Base-by-base conservation (phyloP, 2,888 invertebrate species). In the Pristionchus arcanus region DNA sequence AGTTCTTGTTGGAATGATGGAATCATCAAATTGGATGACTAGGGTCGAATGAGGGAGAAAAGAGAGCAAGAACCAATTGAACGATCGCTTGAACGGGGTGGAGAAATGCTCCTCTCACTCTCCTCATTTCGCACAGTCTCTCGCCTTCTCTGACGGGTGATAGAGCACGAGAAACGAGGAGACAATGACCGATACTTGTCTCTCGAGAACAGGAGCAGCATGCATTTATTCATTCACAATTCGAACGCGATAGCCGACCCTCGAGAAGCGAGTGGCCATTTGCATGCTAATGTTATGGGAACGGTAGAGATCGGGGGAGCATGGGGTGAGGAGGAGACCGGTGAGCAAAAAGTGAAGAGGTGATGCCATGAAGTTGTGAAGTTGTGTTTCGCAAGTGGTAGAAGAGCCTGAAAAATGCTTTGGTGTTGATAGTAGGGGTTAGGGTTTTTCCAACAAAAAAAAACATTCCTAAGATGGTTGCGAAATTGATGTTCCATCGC, bases 281-380 rank as follows among this genome's bases (percentile, higher is more conserved):
- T 81, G 81, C 42, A 81, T 81, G 53, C 81, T 81, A 81, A 81
- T 81, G 81, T 81, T 49, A 81, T 81, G 81, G 81, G 81, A 81
- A 81, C 81, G 81, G 81, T 81, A 81, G 81, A 81, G 63, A 25
- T 49, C 13, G 81, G n/a, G 49, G 25, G 28, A 81, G 81, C 42
- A 42, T n/a, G 42, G 25, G 42, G 25, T 15, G 77, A 5, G 42
- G 74, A 5, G 77, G 42, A 25, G 42, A 71, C 16, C 25, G 42
- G 9, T 77, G 77, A 77, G 21, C 19, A 19, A 25, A 42, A 77
- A 13, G 42, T 19, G 2, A 11, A 68, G 68, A 42, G 42, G 19
- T 81, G 74, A 74, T 34, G 74, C 21, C 68, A 68, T 34, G 68
- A 25, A 59, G 21, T 1, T 0, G 59, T 21, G 59, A 1, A 21